phyloP scores from a whole-genome alignment of 2,888 invertebrate genomes.

The Seira sanloemensis region DNA sequence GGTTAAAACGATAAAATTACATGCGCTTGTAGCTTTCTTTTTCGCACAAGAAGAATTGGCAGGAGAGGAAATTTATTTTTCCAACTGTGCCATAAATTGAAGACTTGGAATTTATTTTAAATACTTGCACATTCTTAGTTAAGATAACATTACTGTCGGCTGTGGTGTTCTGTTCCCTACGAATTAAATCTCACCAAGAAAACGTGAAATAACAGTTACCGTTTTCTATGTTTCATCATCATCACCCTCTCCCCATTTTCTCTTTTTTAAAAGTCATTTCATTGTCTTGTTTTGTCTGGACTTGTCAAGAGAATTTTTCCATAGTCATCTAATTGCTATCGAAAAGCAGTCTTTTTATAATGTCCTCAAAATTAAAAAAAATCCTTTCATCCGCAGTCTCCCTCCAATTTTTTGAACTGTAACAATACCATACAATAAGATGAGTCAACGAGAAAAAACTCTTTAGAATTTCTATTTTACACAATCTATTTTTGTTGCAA shows the following conservation, averaged over 20 bases:
- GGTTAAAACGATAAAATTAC: too few relatives aligned
- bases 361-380: conserved; percentile 56
- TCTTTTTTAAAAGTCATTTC: conserved; percentile 53
- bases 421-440: conserved; percentile 28
- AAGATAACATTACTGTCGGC: too few relatives aligned
- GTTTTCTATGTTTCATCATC: not conserved
- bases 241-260: conserved; percentile 52
- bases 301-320: conserved; percentile 68
- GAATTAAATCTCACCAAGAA: conserved; percentile 19
- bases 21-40: too few relatives aligned
- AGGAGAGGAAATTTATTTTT: too few relatives aligned
- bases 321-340: conserved; percentile 70
- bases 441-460: conserved; percentile 57
- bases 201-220: conserved; percentile 48
- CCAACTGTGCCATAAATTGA: too few relatives aligned
- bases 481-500: too few relatives aligned
- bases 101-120: too few relatives aligned
- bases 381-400: conserved; percentile 23
- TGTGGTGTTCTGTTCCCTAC: too few relatives aligned
- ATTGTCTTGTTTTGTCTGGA: conserved; percentile 71
- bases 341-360: conserved; percentile 63
- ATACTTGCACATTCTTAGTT: too few relatives aligned
- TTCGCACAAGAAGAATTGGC: too few relatives aligned
- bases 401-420: conserved; percentile 18
- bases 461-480: not conserved